Percentiles rank a stretch among this genome's conserved stretches.
These are phyloP conservation scores for Rhinoraja longicauda DNA, from an alignment of 2,797 vertebrate genomes.

Conservation along the genomic window DNA sequence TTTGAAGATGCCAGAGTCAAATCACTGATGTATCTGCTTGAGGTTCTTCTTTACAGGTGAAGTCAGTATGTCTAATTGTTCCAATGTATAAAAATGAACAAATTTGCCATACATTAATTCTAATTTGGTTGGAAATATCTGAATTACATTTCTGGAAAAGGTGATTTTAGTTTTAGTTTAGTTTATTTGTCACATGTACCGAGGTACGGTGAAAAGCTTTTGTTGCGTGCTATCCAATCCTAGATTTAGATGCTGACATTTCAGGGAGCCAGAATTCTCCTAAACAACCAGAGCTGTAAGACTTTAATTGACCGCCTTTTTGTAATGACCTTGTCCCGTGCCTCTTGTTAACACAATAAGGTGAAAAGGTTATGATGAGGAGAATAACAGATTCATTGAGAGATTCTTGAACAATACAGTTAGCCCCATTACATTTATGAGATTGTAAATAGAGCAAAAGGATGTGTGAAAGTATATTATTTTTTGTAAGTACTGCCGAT, in stretches of 20 bases:
- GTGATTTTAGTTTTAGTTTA: not conserved
- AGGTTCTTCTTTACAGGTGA: too few species aligned
- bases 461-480: not conserved
- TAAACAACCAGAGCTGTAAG: not conserved
- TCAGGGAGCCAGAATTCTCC: not conserved
- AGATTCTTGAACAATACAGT: not conserved
- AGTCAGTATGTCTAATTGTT: not conserved
- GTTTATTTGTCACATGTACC: too few species aligned
- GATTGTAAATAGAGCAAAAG: not conserved
- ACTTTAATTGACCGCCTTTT: constrained; percentile 1
- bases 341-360: not conserved
- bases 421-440: not conserved
- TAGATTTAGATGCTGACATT: not conserved
- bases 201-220: too few species aligned
- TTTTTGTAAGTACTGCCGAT: not conserved
- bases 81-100: not conserved
- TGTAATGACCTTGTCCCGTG: not conserved
- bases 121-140: not conserved
- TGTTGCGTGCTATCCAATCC: too few species aligned
- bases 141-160: not conserved
- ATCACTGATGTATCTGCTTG: not conserved
- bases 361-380: not conserved
- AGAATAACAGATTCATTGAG: not conserved
- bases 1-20: not conserved
- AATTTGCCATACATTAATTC: not conserved